Evolutionary conservation across 2,888 invertebrate genomes (phyloP), one percentile per base, ranked within the genome.

Genomic region (Willowsia nigromaculata): DNA sequence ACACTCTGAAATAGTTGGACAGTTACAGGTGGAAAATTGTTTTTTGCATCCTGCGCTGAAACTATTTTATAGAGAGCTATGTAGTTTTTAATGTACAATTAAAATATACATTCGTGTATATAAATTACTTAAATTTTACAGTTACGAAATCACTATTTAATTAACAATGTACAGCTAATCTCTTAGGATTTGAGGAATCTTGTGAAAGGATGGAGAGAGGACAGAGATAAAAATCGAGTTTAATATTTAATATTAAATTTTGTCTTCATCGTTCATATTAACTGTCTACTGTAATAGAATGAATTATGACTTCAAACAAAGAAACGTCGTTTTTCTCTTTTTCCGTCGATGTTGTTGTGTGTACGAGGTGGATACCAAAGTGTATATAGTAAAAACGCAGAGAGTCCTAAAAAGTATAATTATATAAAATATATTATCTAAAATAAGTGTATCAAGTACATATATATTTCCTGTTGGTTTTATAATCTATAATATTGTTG

Each of bases 251-350:
- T 62, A 30, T 33, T 15, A 62, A 62, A 18, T 53, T 62, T 30
- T 62, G 27, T 62, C 62, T 30, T 13, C 22, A 33, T 11, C n/a
- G n/a, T n/a, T 53, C n/a, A 18, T 53, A 18, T 53, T 30, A 30
- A 62, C 25, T 62, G 11, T 62, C 13, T 62, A 62, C 15, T 1
- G n/a, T n/a, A n/a, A n/a, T n/a, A n/a, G 27, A 62, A 30, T 11
- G 27, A 6, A 59, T 13, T 4, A 13, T 62, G 1, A 62, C 9
- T n/a, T 40, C 5, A 40, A 71, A 71, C 71, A 43, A 71, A 37
- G 40, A 1, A 71, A 71, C 71, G 71, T 40, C 71, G 71, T 71
- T 71, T 71, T 71, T 71, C 71, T 71, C 71, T 43, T 40, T n/a
- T 71, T 71, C 71, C 71, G 71, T 71, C 71, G 71, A 71, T 71